Conservation (phyloP, 2,797 vertebrate genomes). For the Mus spretus region DNA sequence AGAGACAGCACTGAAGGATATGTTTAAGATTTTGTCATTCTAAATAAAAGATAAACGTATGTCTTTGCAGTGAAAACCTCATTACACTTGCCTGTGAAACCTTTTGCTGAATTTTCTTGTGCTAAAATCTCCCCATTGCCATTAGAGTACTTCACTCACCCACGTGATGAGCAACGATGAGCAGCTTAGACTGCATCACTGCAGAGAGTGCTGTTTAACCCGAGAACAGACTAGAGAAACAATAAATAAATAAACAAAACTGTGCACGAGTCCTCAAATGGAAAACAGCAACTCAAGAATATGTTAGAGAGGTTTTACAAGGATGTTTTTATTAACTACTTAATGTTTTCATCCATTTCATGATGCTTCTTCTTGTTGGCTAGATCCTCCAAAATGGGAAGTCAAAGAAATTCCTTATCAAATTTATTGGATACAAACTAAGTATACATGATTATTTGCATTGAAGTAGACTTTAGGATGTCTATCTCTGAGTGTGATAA, state of each 20-base stretch:
- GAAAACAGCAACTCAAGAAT: conserved; percentile 67
- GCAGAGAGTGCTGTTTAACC: conserved; percentile 64
- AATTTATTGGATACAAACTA: background rate
- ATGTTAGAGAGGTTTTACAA: background rate
- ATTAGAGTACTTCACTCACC: conserved; percentile 81
- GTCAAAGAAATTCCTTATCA: conserved; percentile 16
- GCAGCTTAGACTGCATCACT: conserved; percentile 71
- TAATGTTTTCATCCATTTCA: background rate
- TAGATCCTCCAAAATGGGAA: conserved; percentile 20
- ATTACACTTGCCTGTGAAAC: conserved; percentile 84
- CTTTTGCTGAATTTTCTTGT: conserved; percentile 74
- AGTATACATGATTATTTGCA: background rate
- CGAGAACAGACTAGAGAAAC: conserved; percentile 9
- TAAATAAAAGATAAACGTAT: conserved; percentile 88
- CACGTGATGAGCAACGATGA: conserved; percentile 61
- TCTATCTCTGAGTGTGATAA: background rate
- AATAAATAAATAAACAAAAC: conserved; percentile 64
- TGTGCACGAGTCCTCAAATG: conserved; percentile 59
- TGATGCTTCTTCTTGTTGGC: background rate
- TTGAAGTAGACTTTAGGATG: background rate
- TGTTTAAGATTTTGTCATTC: conserved; percentile 90
- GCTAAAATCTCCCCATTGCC: conserved; percentile 73
- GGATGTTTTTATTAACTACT: background rate
- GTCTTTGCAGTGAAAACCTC: conserved; percentile 77
- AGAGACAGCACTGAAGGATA: conserved; percentile 88